These are phyloP conservation scores for Danio jaintianensis DNA, from an alignment of 2,797 vertebrate species.

Conservation along the genomic window DNA sequence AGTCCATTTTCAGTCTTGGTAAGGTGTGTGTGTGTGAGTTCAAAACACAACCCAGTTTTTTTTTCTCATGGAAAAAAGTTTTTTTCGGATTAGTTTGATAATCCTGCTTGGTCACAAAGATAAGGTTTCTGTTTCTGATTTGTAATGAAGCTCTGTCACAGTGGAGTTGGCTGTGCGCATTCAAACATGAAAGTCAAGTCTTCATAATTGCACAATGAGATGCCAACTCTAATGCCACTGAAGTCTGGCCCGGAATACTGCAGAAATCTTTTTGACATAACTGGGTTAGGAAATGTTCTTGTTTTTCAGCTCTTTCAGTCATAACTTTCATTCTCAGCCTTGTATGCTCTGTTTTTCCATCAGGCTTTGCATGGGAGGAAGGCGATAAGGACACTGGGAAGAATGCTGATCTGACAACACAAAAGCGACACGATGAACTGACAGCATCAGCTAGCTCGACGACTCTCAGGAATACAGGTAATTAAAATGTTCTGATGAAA, in stretches of 20 bases:
- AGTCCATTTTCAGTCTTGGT: constrained; percentile 1
- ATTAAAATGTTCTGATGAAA: constrained; percentile 23
- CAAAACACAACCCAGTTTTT: neutral
- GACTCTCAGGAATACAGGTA: constrained; percentile 43
- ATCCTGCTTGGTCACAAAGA: neutral
- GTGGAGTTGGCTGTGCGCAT: constrained; percentile 30
- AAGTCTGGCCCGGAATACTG: constrained; percentile 69
- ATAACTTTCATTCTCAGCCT: constrained; percentile 36
- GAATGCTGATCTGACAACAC: constrained; percentile 33
- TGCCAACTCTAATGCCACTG: constrained; percentile 51
- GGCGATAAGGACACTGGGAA: constrained; percentile 2
- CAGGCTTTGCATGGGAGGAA: constrained; percentile 21
- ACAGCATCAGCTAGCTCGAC: constrained; percentile 29
- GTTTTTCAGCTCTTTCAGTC: constrained; percentile 40
- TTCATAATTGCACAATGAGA: constrained; percentile 69
- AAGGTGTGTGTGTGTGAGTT: constrained; percentile 3
- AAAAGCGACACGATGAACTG: neutral
- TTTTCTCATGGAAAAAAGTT: neutral
- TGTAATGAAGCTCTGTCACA: constrained; percentile 20
- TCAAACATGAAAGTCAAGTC: constrained; percentile 57
- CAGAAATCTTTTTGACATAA: constrained; percentile 74
- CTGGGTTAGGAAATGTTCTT: constrained; percentile 74
- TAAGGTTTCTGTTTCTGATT: constrained; percentile 11
- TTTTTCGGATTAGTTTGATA: neutral
- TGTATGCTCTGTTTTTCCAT: constrained; percentile 25